These are phyloP conservation scores for Opisthocomus hoazin DNA, from an alignment of 2,113 vertebrate genomes.

Conservation along the genomic window DNA sequence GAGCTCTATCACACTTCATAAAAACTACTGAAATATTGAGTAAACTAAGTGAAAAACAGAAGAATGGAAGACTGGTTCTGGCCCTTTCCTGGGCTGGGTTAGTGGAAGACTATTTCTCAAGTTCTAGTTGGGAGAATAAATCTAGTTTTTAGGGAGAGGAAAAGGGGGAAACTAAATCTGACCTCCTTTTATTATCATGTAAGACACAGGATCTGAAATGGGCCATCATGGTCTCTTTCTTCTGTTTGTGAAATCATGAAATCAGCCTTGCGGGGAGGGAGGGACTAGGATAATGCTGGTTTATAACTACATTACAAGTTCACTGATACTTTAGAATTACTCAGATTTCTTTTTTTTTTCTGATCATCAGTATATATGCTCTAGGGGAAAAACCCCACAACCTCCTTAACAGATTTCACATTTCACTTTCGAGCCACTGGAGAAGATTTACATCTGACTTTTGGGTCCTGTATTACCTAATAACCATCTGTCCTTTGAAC, in stretches of 20 bases:
- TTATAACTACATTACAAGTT: neutral
- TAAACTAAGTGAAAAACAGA: neutral
- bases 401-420: neutral
- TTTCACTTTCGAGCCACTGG: neutral
- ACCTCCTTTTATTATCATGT: neutral
- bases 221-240: accelerated
- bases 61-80: neutral
- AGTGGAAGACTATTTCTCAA: neutral
- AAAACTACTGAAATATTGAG: neutral
- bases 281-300: neutral
- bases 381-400: accelerated
- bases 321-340: neutral
- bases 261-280: neutral
- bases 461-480: neutral
- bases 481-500: neutral
- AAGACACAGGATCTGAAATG: neutral
- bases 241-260: neutral
- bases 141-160: neutral
- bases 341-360: neutral
- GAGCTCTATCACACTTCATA: neutral
- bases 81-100: neutral
- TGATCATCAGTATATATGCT: neutral
- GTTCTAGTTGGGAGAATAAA: neutral
- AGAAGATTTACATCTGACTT: neutral
- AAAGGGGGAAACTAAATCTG: neutral